phyloP scores from a whole-genome alignment of 2,113 vertebrate species.

The Semicossyphus pulcher region DNA sequence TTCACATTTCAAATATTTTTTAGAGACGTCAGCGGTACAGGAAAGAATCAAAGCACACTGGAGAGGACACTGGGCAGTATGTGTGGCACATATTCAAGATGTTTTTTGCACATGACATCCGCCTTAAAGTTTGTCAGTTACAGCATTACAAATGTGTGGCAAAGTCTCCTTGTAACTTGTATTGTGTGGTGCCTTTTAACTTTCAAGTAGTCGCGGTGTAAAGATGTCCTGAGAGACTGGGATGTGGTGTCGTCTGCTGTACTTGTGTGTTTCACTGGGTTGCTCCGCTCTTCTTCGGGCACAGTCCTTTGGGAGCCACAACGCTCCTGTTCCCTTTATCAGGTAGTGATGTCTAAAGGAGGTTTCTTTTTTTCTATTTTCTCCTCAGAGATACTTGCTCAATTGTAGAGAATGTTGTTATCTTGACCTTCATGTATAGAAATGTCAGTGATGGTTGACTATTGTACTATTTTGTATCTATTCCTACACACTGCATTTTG shows the following conservation, averaged over 20 bases:
- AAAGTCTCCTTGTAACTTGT: slow-evolving; percentile 82
- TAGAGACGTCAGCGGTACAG: slow-evolving; percentile 49
- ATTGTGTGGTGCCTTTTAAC: slow-evolving; percentile 93
- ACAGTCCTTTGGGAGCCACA: slow-evolving; percentile 61
- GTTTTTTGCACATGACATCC: slow-evolving; percentile 83
- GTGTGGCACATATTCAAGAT: slow-evolving; percentile 63
- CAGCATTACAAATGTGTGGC: slow-evolving; percentile 78
- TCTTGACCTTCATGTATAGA: slow-evolving; percentile 79
- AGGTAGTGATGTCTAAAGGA: slow-evolving; percentile 78
- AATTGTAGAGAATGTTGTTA: slow-evolving; percentile 78
- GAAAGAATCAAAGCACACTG: slow-evolving; percentile 73
- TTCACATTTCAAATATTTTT: slow-evolving; percentile 73
- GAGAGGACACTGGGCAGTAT: slow-evolving; percentile 56
- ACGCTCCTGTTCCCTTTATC: slow-evolving; percentile 68
- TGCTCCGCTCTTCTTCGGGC: slow-evolving; percentile 60
- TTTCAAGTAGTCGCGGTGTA: slow-evolving; percentile 62
- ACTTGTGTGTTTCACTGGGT: slow-evolving; percentile 61
- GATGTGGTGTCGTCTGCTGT: slow-evolving; percentile 65
- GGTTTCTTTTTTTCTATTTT: slow-evolving; percentile 67
- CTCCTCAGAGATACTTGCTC: slow-evolving; percentile 58
- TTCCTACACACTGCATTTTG: slow-evolving; percentile 82
- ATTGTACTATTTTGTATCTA: slow-evolving; percentile 84
- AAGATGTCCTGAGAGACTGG: slow-evolving; percentile 59
- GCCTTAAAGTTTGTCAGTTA: slow-evolving; percentile 84
- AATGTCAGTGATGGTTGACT: slow-evolving; percentile 79